Evolutionary conservation across 2,797 vertebrate species (phyloP).

Genomic region (Balearica regulorum): DNA sequence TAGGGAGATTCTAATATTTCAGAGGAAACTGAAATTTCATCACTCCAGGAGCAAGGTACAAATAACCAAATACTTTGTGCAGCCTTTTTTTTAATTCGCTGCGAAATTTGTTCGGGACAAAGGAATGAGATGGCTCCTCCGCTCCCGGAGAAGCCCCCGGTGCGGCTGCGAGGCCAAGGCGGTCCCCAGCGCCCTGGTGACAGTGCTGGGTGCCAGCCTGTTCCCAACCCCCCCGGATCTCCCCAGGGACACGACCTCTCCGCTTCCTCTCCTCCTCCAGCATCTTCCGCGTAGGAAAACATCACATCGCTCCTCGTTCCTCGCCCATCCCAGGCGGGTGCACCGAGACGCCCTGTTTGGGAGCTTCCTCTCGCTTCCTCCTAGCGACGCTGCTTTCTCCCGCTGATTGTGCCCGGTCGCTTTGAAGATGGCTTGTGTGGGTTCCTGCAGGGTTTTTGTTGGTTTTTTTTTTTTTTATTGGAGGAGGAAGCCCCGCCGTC

Average conservation of each 20-base stretch:
- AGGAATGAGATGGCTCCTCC: background rate
- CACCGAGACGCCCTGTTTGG: fast-evolving
- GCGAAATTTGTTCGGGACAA: background rate
- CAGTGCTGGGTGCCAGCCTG: background rate
- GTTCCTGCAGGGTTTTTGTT: background rate
- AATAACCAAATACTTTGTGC: background rate
- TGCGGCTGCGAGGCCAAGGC: background rate
- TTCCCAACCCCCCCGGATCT: fast-evolving
- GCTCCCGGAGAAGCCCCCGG: background rate
- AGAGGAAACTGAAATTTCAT: constrained; percentile 57
- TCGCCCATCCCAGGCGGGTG: too few relatives aligned
- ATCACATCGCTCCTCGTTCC: background rate
- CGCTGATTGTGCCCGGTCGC: background rate
- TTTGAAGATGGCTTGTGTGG: background rate
- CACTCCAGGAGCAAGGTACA: background rate
- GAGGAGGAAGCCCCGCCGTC: background rate
- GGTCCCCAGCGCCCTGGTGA: background rate
- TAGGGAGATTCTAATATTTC: constrained; percentile 8
- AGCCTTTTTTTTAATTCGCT: background rate
- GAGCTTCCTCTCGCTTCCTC: background rate
- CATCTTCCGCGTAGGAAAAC: background rate
- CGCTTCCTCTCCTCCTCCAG: background rate
- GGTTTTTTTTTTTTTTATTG: background rate
- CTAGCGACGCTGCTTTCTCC: fast-evolving
- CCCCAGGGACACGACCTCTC: background rate